These are phyloP conservation scores for Lepeophtheirus salmonis DNA, from an alignment of 1,140 invertebrate species.

Conservation along the genomic window DNA sequence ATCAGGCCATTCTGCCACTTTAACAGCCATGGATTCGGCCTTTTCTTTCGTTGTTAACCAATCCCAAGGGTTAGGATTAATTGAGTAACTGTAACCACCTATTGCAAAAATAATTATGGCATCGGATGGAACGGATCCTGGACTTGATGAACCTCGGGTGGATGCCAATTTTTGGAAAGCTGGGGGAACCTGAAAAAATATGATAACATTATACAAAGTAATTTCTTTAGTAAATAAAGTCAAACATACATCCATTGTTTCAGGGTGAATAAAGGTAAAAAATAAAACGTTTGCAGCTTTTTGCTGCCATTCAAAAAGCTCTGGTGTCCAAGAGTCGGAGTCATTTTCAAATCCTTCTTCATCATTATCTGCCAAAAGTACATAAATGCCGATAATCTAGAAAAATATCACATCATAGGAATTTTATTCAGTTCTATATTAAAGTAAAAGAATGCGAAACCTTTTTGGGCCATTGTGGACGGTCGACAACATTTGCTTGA, in stretches of 20 bases:
- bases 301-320: slow-evolving; percentile 18
- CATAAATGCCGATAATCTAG: slow-evolving; percentile 13
- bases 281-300: slow-evolving; percentile 15
- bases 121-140: slow-evolving; percentile 16
- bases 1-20: slow-evolving; percentile 15
- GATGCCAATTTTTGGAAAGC: slow-evolving; percentile 11
- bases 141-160: slow-evolving; percentile 1
- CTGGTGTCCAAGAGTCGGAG: slow-evolving; percentile 12
- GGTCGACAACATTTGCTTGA: background rate
- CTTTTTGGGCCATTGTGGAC: background rate
- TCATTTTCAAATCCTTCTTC: slow-evolving; percentile 15
- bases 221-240: background rate
- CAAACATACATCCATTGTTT: slow-evolving; percentile 10
- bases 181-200: slow-evolving; percentile 6
- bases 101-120: slow-evolving; percentile 17
- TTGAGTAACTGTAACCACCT: slow-evolving; percentile 16
- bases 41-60: slow-evolving; percentile 10
- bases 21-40: slow-evolving; percentile 16
- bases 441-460: background rate
- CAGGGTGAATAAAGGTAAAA: slow-evolving; percentile 18
- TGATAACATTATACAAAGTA: background rate
- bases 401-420: background rate
- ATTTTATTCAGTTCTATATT: background rate
- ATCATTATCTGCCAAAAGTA: slow-evolving; percentile 17
- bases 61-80: slow-evolving; percentile 15